Evolutionary conservation across 2,113 vertebrate genomes (phyloP).

Genomic region (Bungarus multicinctus): DNA sequence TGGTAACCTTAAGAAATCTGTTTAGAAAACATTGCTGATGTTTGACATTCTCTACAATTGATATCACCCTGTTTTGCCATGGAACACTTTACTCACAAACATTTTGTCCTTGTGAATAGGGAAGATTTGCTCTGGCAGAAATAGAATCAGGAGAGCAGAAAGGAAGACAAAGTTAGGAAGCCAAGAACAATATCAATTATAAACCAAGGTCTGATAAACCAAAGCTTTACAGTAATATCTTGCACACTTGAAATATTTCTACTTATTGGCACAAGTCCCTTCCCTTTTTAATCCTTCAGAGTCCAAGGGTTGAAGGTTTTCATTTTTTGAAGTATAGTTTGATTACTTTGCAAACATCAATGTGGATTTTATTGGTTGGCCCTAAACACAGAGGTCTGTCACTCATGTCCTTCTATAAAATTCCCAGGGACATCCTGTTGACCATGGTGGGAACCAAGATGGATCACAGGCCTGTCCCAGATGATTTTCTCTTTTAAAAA

Average conservation of each 20-base stretch:
- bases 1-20: neutral
- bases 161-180: neutral
- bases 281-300: neutral
- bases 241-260: neutral
- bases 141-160: slow-evolving; percentile 1
- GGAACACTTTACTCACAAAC: neutral
- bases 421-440: neutral
- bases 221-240: neutral
- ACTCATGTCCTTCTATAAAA: neutral
- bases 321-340: neutral
- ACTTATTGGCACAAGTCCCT: neutral
- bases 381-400: neutral
- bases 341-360: neutral
- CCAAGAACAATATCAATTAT: neutral
- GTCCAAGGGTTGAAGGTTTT: neutral
- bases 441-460: neutral
- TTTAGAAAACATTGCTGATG: neutral
- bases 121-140: neutral
- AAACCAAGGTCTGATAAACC: neutral
- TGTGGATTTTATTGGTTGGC: neutral
- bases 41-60: neutral
- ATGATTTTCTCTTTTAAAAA: neutral
- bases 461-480: neutral
- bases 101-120: neutral
- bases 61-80: neutral